These are phyloP conservation scores for Dendrocincla fuliginosa DNA, from an alignment of 2,797 vertebrate species.

Conservation along the genomic window DNA sequence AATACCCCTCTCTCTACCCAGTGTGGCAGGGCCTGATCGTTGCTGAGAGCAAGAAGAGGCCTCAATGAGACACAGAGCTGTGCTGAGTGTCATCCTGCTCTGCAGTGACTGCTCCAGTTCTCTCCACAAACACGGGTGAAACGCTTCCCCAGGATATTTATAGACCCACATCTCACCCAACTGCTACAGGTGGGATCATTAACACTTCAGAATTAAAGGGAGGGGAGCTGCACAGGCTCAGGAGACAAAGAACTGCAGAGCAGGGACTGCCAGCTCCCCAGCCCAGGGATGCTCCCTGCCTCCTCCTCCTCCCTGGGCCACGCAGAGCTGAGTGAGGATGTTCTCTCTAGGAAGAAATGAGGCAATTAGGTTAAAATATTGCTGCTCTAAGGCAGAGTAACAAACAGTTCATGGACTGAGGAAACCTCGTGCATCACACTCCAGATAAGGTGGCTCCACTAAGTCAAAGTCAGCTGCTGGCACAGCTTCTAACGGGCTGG, in stretches of 20 bases:
- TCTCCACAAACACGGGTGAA: not conserved
- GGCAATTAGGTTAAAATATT: constrained; percentile 25
- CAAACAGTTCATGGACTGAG: not conserved
- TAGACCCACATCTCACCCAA: not conserved
- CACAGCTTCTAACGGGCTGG: not conserved
- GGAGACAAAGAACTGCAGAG: not conserved
- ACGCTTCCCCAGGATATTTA: not conserved
- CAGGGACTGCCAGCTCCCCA: not conserved
- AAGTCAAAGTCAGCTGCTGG: not conserved
- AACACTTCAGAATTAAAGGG: not conserved
- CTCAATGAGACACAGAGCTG: not conserved
- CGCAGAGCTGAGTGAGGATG: not conserved
- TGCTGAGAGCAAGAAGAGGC: not conserved
- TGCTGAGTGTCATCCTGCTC: not conserved
- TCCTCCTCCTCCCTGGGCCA: not conserved
- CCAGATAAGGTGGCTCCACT: not conserved
- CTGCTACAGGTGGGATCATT: not conserved
- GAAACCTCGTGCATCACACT: not conserved
- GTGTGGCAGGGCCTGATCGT: not conserved
- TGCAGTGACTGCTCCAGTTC: not conserved
- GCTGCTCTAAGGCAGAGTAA: constrained; percentile 7
- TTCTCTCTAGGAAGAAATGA: not conserved
- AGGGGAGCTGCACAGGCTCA: not conserved
- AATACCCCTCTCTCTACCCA: not conserved
- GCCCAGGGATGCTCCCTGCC: not conserved